These are phyloP conservation scores for Nasonia oneida DNA, from an alignment of 2,888 invertebrate genomes.

Conservation along the genomic window DNA sequence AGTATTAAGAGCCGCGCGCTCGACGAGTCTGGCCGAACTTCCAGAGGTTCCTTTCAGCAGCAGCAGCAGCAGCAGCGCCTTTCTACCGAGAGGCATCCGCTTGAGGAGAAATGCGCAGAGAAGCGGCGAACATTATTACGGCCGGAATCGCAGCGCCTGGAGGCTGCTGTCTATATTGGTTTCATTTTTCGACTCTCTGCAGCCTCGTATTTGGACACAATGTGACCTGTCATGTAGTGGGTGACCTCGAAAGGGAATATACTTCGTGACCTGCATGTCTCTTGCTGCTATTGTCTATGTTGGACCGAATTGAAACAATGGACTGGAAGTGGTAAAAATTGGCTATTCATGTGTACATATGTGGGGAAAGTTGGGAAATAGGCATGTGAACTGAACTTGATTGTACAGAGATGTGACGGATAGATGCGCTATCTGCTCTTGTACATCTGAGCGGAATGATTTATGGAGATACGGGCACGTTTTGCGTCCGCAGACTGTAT, in stretches of 20 bases:
- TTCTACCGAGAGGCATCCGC: conserved; percentile 4
- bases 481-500: too few relatives aligned
- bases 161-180: not conserved
- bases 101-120: not conserved
- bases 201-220: not conserved
- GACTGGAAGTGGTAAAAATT: not conserved
- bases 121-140: not conserved
- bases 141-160: not conserved
- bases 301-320: not conserved
- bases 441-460: not conserved
- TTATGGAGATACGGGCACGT: not conserved
- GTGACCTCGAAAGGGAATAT: not conserved
- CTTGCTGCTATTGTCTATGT: too few relatives aligned
- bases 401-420: not conserved
- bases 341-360: too few relatives aligned
- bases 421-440: not conserved
- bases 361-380: not conserved
- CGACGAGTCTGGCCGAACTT: not conserved
- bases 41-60: not conserved
- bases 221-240: not conserved
- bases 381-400: not conserved
- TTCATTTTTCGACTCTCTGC: not conserved
- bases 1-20: not conserved
- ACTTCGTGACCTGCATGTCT: not conserved
- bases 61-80: not conserved